These are phyloP conservation scores for Drosophila auraria DNA, from an alignment of 1,140 invertebrate species.

Conservation along the genomic window DNA sequence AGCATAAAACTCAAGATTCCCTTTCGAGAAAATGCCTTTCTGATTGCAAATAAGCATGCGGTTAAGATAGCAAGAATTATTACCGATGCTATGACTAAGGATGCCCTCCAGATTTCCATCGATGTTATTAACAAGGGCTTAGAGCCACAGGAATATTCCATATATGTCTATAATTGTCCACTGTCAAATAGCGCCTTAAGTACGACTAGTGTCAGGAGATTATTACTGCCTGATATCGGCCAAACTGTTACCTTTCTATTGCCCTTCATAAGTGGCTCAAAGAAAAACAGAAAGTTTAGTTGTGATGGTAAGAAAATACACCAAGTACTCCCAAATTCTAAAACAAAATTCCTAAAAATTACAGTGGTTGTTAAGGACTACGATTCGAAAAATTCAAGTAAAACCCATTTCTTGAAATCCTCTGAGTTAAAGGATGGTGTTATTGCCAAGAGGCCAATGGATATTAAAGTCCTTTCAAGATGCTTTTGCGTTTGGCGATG, in stretches of 20 bases:
- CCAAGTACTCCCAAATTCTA: not conserved
- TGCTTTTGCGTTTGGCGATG: conserved; percentile 75
- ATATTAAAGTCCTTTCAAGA: conserved; percentile 53
- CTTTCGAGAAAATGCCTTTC: conserved; percentile 52
- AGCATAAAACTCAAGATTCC: conserved; percentile 64
- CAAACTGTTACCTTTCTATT: conserved; percentile 54
- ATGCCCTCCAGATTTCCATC: conserved; percentile 62
- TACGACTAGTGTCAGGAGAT: conserved; percentile 25
- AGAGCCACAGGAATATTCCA: conserved; percentile 36
- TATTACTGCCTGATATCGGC: conserved; percentile 45
- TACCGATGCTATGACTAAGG: conserved; percentile 69
- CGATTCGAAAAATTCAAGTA: not conserved
- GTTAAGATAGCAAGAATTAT: conserved; percentile 60
- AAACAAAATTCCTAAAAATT: not conserved
- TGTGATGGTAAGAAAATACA: conserved; percentile 48
- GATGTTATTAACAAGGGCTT: conserved; percentile 69
- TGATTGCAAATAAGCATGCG: conserved; percentile 14
- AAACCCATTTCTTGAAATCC: not conserved
- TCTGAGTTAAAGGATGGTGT: conserved; percentile 7
- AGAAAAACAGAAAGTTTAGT: conserved; percentile 51
- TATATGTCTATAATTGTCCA: conserved; percentile 53
- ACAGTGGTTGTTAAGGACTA: conserved; percentile 39
- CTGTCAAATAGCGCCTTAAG: conserved; percentile 15
- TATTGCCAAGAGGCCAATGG: conserved; percentile 48
- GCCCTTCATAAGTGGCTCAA: conserved; percentile 45